phyloP scores from a whole-genome alignment of 2,797 vertebrate genomes.

The Emydoidea blandingii region DNA sequence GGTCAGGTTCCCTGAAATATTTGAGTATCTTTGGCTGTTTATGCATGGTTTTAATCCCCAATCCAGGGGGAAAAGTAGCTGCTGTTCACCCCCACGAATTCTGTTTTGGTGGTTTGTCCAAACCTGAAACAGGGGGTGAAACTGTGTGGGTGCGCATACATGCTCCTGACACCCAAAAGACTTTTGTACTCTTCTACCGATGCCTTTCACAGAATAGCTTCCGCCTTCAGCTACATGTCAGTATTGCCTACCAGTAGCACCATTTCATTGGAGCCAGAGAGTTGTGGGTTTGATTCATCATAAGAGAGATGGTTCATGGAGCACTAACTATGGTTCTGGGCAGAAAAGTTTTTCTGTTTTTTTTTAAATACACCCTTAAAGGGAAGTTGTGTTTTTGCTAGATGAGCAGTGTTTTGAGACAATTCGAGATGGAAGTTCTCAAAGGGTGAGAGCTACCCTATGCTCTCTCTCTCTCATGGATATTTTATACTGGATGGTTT shows the following conservation, averaged over 20 bases:
- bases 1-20: neutral
- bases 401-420: neutral
- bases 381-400: neutral
- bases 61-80: neutral
- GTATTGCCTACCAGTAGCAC: accelerated
- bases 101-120: neutral
- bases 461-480: neutral
- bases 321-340: neutral
- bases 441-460: neutral
- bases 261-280: neutral
- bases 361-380: neutral
- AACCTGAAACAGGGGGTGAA: neutral
- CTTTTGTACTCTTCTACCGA: too few relatives aligned
- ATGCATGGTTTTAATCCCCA: neutral
- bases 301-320: neutral
- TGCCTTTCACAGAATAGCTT: neutral
- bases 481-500: neutral
- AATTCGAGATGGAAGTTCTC: accelerated
- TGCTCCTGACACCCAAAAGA: neutral
- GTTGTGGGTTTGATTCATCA: neutral
- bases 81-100: neutral
- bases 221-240: neutral
- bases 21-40: neutral
- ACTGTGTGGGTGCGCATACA: neutral
- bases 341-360: neutral